phyloP scores from a whole-genome alignment of 2,888 invertebrate species.

The Oithona nana region DNA sequence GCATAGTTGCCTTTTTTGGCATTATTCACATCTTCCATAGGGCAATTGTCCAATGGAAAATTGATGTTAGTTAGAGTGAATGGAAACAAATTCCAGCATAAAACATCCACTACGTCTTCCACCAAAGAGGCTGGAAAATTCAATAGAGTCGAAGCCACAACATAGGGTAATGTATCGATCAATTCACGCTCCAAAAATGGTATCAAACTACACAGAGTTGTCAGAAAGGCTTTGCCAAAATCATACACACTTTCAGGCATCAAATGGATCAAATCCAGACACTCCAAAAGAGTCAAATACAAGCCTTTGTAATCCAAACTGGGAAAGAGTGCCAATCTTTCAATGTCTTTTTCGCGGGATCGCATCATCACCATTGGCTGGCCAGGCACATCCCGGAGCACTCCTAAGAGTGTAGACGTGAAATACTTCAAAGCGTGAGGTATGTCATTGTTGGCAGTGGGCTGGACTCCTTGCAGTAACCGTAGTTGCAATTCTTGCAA shows the following conservation, averaged over 20 bases:
- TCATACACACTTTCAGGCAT: conserved; percentile 70
- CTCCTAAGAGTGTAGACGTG: conserved; percentile 82
- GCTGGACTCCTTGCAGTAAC: conserved; percentile 51
- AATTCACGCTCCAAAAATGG: conserved; percentile 91
- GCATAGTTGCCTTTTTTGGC: conserved; percentile 23
- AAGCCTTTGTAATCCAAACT: conserved; percentile 91
- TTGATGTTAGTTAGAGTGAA: conserved; percentile 31
- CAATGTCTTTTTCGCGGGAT: conserved; percentile 58
- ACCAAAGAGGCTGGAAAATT: conserved; percentile 74
- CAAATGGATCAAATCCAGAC: conserved; percentile 81
- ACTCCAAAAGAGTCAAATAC: conserved; percentile 67
- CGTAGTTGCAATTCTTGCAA: conserved; percentile 89
- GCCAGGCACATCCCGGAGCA: conserved; percentile 85
- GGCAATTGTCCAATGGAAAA: conserved; percentile 1
- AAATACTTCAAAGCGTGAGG: conserved; percentile 95
- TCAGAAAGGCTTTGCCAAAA: conserved; percentile 78
- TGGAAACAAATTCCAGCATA: conserved; percentile 87
- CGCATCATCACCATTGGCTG: conserved; percentile 80
- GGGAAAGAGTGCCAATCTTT: conserved; percentile 73
- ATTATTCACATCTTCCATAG: conserved; percentile 19
- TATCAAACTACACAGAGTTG: conserved; percentile 79
- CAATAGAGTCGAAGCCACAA: conserved; percentile 80
- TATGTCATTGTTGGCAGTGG: conserved; percentile 69
- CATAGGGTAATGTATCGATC: conserved; percentile 82
- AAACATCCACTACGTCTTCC: conserved; percentile 78